A percentile compares a stretch with the other conserved stretches of the same genome.
These are phyloP conservation scores for Microplitis deprimator DNA, from an alignment of 2,888 invertebrate species.

Conservation along the genomic window DNA sequence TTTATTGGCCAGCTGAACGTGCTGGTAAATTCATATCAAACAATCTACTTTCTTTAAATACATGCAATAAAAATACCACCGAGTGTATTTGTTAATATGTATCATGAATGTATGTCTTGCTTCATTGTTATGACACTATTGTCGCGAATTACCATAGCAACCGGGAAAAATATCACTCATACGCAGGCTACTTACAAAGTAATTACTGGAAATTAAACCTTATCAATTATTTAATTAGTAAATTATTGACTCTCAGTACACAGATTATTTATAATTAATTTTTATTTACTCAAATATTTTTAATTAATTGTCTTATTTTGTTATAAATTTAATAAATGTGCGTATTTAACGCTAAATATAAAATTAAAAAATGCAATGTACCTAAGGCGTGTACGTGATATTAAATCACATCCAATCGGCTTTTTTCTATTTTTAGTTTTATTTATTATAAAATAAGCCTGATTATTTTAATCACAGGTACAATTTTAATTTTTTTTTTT, in stretches of 20 bases:
- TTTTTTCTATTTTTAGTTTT: not conserved
- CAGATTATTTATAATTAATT: not conserved
- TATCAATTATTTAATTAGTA: not conserved
- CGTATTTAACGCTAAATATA: conserved; percentile 50
- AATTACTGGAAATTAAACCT: not conserved
- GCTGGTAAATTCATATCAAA: not conserved
- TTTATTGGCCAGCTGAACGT: not conserved
- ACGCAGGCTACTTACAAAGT: not conserved
- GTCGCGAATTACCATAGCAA: conserved; percentile 42
- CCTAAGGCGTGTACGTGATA: conserved; percentile 47
- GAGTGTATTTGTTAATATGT: conserved; percentile 13
- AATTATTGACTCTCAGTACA: not conserved
- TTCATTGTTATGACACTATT: conserved; percentile 38
- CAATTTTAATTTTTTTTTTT: conserved; percentile 35
- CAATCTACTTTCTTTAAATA: not conserved
- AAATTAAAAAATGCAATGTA: conserved; percentile 53
- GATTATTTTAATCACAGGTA: conserved; percentile 45
- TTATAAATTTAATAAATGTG: conserved; percentile 40
- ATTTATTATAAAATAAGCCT: conserved; percentile 28
- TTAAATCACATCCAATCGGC: conserved; percentile 25
- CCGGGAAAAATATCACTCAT: conserved; percentile 21
- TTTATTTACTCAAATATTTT: conserved; percentile 43
- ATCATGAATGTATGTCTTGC: not conserved
- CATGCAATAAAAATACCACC: not conserved
- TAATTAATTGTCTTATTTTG: conserved; percentile 32